These are phyloP conservation scores for Potamilus streckersoni DNA, from an alignment of 1,140 invertebrate species.

Conservation along the genomic window DNA sequence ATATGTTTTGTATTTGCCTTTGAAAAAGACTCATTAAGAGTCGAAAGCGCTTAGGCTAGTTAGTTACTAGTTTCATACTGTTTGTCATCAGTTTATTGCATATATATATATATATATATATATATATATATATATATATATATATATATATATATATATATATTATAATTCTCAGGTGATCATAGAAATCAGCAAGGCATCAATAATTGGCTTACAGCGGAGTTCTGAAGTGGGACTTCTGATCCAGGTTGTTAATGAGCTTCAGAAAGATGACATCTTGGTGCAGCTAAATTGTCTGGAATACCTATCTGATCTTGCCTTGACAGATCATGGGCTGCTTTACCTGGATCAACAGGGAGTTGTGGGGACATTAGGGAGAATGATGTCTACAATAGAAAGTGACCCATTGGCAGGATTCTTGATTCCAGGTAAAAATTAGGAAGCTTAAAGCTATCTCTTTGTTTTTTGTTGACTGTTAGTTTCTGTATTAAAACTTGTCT, in stretches of 20 bases:
- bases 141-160: conserved; percentile 6
- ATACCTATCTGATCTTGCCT: conserved; percentile 77
- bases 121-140: conserved; percentile 9
- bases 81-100: too few relatives aligned
- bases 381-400: conserved; percentile 72
- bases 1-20: too few relatives aligned
- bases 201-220: conserved; percentile 71
- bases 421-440: conserved; percentile 71
- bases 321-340: conserved; percentile 76
- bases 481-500: too few relatives aligned
- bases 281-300: conserved; percentile 83
- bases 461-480: too few relatives aligned
- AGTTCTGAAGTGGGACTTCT: conserved; percentile 75
- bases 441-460: too few relatives aligned
- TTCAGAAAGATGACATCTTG: conserved; percentile 78
- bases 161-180: conserved; percentile 72
- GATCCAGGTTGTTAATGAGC: conserved; percentile 75
- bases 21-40: too few relatives aligned
- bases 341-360: conserved; percentile 78
- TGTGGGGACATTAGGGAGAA: conserved; percentile 74
- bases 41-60: too few relatives aligned
- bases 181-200: conserved; percentile 75
- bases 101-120: too few relatives aligned
- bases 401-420: conserved; percentile 75
- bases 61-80: too few relatives aligned